Percentiles rank a stretch among this genome's conserved stretches.
These are phyloP conservation scores for Watsonalla binaria DNA, from an alignment of 2,888 invertebrate species.

Conservation along the genomic window DNA sequence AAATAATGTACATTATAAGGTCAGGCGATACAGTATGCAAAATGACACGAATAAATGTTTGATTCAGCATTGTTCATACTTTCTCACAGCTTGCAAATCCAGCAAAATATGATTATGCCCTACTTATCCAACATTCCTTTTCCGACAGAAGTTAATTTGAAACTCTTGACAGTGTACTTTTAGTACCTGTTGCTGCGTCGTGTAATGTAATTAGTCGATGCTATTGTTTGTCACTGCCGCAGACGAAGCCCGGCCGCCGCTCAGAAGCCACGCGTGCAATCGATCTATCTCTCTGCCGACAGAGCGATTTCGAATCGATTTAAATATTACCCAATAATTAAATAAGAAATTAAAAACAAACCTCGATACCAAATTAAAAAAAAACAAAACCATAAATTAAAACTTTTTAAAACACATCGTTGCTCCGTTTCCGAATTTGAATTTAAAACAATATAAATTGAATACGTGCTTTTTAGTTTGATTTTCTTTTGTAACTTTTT, in stretches of 20 bases:
- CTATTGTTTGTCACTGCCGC: slow-evolving; percentile 66
- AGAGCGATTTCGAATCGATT: slow-evolving; percentile 34
- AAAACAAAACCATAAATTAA: too few relatives aligned
- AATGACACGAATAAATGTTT: too few relatives aligned
- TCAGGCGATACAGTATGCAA: too few relatives aligned
- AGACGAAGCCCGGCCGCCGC: slow-evolving; percentile 58
- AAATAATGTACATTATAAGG: too few relatives aligned
- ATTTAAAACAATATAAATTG: background rate
- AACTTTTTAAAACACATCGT: too few relatives aligned
- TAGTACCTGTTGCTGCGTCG: slow-evolving; percentile 40
- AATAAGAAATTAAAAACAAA: slow-evolving; percentile 12
- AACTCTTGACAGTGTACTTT: background rate
- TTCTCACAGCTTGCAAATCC: too few relatives aligned
- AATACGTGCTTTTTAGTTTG: background rate
- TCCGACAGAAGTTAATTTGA: background rate
- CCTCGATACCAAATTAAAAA: background rate
- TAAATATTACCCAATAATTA: slow-evolving; percentile 10
- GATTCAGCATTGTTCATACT: too few relatives aligned
- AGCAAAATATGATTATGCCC: too few relatives aligned
- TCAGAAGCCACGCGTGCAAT: slow-evolving; percentile 49
- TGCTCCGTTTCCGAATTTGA: background rate
- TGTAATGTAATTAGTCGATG: slow-evolving; percentile 59
- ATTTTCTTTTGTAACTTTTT: slow-evolving; percentile 11
- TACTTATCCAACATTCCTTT: background rate
- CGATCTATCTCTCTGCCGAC: slow-evolving; percentile 37